These are phyloP conservation scores for Platygyra sinensis DNA, from an alignment of 64 coral and sea anemone species.

Conservation along the genomic window DNA sequence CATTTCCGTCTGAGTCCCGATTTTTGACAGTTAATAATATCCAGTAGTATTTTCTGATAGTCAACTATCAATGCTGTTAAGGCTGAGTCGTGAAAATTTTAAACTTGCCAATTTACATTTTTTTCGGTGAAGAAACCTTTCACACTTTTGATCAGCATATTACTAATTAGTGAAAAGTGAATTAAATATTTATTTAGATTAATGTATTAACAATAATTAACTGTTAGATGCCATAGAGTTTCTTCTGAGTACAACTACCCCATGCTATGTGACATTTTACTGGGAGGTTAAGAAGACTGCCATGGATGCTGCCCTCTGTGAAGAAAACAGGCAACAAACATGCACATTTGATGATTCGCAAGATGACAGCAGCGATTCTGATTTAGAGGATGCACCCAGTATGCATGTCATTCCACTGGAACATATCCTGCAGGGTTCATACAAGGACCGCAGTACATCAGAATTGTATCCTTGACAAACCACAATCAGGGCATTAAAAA, in stretches of 20 bases:
- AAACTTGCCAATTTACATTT: too few species aligned
- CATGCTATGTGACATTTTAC: conserved; percentile 69
- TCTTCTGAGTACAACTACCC: conserved; percentile 36
- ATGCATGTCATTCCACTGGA: conserved; percentile 56
- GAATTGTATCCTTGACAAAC: conserved; percentile 74
- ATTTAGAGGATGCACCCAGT: not conserved
- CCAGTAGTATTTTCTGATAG: too few species aligned
- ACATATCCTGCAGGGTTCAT: conserved; percentile 59
- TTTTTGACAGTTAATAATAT: too few species aligned
- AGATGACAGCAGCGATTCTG: conserved; percentile 29
- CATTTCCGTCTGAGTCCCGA: too few species aligned
- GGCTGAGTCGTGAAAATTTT: too few species aligned
- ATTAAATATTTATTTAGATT: too few species aligned
- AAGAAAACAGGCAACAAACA: not conserved
- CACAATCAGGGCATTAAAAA: too few species aligned
- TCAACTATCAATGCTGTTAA: too few species aligned
- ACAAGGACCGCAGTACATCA: conserved; percentile 50
- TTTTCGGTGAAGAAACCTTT: too few species aligned
- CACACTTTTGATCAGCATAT: too few species aligned
- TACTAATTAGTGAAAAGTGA: too few species aligned
- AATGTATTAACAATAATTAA: too few species aligned
- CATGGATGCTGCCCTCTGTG: conserved; percentile 20
- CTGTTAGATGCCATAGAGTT: conserved; percentile 25
- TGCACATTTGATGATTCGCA: conserved; percentile 28
- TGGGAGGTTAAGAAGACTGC: conserved; percentile 62